Evolutionary conservation across 2,888 invertebrate species (phyloP).

Genomic region (Ophraella communa): DNA sequence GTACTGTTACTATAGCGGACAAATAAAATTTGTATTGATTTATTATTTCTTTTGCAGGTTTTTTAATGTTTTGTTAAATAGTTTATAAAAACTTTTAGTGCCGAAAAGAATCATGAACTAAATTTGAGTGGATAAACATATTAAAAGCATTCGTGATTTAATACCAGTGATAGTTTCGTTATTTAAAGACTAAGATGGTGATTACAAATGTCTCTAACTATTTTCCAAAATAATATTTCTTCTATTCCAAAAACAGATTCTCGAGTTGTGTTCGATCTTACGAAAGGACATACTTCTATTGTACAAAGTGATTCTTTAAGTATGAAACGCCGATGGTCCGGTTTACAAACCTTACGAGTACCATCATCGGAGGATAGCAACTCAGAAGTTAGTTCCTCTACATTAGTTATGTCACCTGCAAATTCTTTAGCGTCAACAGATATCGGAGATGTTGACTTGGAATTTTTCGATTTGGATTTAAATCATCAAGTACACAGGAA

Average conservation of each 20-base stretch:
- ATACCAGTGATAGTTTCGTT: background rate
- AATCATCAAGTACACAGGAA: conserved; percentile 59
- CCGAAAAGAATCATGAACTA: background rate
- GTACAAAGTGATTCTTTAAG: conserved; percentile 19
- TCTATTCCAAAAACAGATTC: conserved; percentile 6
- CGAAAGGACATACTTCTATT: background rate
- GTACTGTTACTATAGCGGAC: too few relatives aligned
- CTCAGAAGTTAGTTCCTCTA: conserved; percentile 78
- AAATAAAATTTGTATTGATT: too few relatives aligned
- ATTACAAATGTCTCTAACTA: background rate
- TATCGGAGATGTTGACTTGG: conserved; percentile 78
- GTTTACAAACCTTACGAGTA: conserved; percentile 71
- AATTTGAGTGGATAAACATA: background rate
- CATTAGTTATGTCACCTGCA: conserved; percentile 73
- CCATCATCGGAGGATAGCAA: conserved; percentile 76
- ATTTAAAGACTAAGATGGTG: background rate
- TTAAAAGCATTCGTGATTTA: background rate
- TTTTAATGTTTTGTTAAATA: too few relatives aligned
- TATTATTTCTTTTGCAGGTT: too few relatives aligned
- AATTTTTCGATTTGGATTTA: conserved; percentile 79
- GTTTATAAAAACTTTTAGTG: too few relatives aligned
- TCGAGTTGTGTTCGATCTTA: background rate
- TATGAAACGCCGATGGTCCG: conserved; percentile 81
- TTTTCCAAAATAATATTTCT: background rate
- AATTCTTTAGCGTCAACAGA: conserved; percentile 78